These are phyloP conservation scores for Pithys albifrons DNA, from an alignment of 2,113 vertebrate species.

Conservation along the genomic window DNA sequence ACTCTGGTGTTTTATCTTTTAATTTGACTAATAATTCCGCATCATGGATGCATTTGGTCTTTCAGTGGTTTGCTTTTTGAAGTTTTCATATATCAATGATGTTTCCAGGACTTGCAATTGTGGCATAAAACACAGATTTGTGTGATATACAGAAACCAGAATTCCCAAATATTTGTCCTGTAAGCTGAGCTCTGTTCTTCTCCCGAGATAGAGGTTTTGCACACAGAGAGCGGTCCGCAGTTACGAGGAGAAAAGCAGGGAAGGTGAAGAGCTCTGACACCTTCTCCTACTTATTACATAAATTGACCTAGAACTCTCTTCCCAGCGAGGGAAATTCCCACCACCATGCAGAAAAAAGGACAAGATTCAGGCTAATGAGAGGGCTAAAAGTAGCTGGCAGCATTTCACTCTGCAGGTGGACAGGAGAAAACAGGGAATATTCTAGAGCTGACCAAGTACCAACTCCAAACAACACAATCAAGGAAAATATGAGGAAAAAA, in stretches of 20 bases:
- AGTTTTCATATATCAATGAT: neutral
- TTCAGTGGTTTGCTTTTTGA: neutral
- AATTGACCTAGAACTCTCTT: neutral
- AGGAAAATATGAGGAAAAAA: neutral
- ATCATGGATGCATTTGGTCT: neutral
- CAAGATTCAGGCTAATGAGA: neutral
- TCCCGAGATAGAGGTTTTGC: neutral
- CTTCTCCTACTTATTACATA: neutral
- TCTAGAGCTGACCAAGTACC: neutral
- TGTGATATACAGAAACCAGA: neutral
- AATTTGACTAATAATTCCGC: neutral
- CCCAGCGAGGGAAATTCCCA: neutral
- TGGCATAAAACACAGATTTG: neutral
- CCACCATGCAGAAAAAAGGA: neutral
- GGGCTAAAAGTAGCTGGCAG: neutral
- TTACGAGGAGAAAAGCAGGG: neutral
- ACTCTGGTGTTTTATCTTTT: neutral
- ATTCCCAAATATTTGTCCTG: accelerated
- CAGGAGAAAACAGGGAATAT: neutral
- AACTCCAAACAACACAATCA: neutral
- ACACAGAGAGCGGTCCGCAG: neutral
- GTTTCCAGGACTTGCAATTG: neutral
- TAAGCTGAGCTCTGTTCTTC: neutral
- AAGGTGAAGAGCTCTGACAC: neutral
- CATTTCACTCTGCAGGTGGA: neutral